Conservation (phyloP, 2,797 vertebrate species). For the Limosa lapponica region DNA sequence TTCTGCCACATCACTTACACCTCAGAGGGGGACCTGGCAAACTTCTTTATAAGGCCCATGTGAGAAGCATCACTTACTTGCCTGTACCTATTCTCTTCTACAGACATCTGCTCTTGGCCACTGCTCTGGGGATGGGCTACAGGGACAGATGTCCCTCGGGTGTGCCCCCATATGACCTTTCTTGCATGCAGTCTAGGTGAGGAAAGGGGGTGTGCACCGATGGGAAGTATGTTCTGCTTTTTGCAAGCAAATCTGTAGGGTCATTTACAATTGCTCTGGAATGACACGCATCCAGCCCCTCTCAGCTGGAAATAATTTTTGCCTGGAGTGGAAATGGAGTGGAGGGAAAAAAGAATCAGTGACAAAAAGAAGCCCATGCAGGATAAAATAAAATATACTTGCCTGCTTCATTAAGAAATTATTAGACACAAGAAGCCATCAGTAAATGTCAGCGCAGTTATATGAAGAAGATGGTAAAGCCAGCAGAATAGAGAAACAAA, state of each 20-base stretch:
- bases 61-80: neutral
- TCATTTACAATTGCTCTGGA: constrained; percentile 7
- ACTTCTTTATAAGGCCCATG: neutral
- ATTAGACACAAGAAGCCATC: neutral
- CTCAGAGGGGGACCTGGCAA: neutral
- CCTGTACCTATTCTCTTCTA: neutral
- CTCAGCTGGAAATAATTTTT: constrained; percentile 51
- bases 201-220: neutral
- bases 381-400: neutral
- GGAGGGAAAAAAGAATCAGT: neutral
- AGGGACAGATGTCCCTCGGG: neutral
- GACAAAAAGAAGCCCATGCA: neutral
- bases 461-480: neutral
- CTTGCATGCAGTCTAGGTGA: neutral
- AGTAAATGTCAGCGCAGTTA: neutral
- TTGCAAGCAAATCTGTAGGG: neutral
- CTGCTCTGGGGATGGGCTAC: neutral
- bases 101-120: neutral
- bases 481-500: neutral
- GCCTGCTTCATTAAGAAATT: constrained; percentile 27
- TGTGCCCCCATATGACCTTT: neutral
- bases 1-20: neutral
- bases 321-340: constrained; percentile 10
- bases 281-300: neutral
- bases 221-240: neutral